Base-by-base conservation (phyloP, 2,797 vertebrate species). In the Halcyon leucocephala region DNA sequence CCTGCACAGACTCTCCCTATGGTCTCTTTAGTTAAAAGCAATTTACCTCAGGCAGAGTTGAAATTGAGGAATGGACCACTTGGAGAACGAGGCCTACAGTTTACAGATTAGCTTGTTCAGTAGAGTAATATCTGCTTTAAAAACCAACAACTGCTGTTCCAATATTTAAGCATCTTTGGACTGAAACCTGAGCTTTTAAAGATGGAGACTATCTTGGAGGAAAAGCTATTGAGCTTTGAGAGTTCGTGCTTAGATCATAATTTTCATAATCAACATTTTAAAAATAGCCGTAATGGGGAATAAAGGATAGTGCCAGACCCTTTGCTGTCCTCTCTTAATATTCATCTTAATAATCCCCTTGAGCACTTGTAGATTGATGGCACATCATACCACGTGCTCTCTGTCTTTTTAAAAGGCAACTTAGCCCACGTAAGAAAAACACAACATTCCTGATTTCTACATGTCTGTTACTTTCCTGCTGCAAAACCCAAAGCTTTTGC, bases 231-330 rank as follows among this genome's bases (percentile, higher is more conserved):
- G 77, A 93, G 61, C 58, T 92, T 82, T 60, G 52, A 48, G 83
- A 89, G 62, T 86, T 82, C 86, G 70, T 33, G 42, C 48, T 79
- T n/a, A 89, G 66, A 84, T 62, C 3, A 5, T 66, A 48, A 92
- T 94, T 92, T 89, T 95, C 81, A 79, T 90, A 79, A 95, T 90
- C 58, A 69, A 72, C 78, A 83, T 71, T 70, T 65, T 11, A 74
- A 90, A 77, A 95, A 46, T 61, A 71, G 60, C 10, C 29, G 51
- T 48, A 82, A 79, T 31, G 33, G 35, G 35, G 65, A 82, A 52
- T 49, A 73, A 84, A 82, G 21, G 19, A 46, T 14, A 65, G 37
- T 29, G 58, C 21, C 57, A 91, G 48, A 35, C 31, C 65, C 62
- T 39, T 39, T 0, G 4, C 16, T 61, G 28, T 3, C 91, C 65